These are phyloP conservation scores for Penaeus vannamei DNA, from an alignment of 1,140 invertebrate species.

Conservation along the genomic window DNA sequence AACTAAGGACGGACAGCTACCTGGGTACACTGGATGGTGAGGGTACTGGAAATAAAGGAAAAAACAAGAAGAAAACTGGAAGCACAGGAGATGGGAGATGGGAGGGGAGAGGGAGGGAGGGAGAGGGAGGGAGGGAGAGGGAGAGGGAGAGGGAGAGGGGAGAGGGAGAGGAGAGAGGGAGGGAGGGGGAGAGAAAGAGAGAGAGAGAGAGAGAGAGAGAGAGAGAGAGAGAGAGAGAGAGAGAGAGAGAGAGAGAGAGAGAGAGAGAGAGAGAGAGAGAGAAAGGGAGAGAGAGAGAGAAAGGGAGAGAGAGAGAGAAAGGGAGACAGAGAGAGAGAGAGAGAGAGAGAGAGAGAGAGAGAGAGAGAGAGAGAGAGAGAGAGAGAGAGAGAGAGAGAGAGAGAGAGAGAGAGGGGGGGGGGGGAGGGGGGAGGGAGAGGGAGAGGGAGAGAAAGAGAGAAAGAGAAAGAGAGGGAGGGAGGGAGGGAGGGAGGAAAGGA, in stretches of 20 bases:
- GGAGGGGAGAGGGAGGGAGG: neutral
- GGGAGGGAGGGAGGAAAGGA: too few relatives aligned
- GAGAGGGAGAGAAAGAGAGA: too few relatives aligned
- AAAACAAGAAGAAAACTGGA: neutral
- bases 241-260: constrained; percentile 5
- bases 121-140: neutral
- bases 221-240: constrained; percentile 11
- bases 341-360: too few relatives aligned
- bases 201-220: constrained; percentile 11
- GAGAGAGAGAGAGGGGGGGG: too few relatives aligned
- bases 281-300: neutral
- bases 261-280: neutral
- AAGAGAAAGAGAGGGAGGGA: too few relatives aligned
- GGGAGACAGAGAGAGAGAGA: too few relatives aligned
- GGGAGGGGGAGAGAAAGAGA: constrained; percentile 10
- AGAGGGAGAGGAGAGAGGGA: neutral
- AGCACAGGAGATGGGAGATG: neutral
- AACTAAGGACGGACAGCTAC: neutral
- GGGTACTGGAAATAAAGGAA: neutral
- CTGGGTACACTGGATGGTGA: too few relatives aligned
- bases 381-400: too few relatives aligned
- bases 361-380: too few relatives aligned
- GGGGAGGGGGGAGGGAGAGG: too few relatives aligned
- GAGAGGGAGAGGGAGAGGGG: too few relatives aligned
- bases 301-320: neutral